A percentile compares a stretch with the other conserved stretches of the same genome.
These are phyloP conservation scores for Leptoteleia sp. DNA, from an alignment of 1,140 invertebrate species.

Conservation along the genomic window DNA sequence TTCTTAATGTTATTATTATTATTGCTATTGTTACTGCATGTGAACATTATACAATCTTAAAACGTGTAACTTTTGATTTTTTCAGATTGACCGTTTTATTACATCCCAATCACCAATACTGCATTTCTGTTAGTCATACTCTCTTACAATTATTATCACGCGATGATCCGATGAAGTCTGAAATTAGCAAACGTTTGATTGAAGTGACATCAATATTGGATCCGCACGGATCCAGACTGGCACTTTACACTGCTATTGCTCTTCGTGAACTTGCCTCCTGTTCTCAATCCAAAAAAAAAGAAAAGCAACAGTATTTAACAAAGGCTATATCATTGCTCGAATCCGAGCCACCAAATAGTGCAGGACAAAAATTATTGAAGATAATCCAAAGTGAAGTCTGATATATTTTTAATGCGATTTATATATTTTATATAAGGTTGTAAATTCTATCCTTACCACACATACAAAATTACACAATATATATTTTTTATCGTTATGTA, in stretches of 20 bases:
- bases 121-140: constrained; percentile 89
- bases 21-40: too few relatives aligned
- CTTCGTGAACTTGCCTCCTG: constrained; percentile 85
- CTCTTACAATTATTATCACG: constrained; percentile 86
- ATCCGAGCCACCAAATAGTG: constrained; percentile 80
- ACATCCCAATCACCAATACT: constrained; percentile 91
- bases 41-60: too few relatives aligned
- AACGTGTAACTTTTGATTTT: constrained; percentile 3
- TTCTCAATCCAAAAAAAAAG: constrained; percentile 77
- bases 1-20: too few relatives aligned
- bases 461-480: too few relatives aligned
- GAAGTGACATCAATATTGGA: constrained; percentile 85
- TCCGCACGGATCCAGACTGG: constrained; percentile 85
- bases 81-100: constrained; percentile 84
- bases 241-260: constrained; percentile 87
- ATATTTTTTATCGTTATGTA: too few relatives aligned
- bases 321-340: constrained; percentile 79
- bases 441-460: too few relatives aligned
- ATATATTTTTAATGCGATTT: constrained; percentile 18
- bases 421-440: not conserved
- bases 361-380: constrained; percentile 80
- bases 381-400: constrained; percentile 74
- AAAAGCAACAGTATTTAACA: constrained; percentile 76
- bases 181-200: constrained; percentile 86
- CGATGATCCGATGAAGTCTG: constrained; percentile 83